These are phyloP conservation scores for Ditula angustiorana DNA, from an alignment of 2,888 invertebrate genomes.

Conservation along the genomic window DNA sequence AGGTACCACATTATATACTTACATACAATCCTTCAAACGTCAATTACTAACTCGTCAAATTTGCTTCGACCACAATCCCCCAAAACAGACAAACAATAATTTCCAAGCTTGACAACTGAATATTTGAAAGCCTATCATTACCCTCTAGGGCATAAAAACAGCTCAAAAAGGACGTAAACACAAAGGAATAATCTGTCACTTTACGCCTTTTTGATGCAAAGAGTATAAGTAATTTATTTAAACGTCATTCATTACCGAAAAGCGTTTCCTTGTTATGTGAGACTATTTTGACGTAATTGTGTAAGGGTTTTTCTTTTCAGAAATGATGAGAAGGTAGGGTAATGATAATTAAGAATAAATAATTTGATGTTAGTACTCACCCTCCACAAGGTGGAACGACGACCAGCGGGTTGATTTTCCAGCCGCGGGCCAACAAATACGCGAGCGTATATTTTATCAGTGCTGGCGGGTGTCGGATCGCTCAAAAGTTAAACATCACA, in stretches of 20 bases:
- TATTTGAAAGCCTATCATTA: conserved; percentile 38
- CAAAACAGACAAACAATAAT: conserved; percentile 34
- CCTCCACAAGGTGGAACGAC: no score
- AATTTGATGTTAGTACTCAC: no score
- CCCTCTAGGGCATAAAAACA: conserved; percentile 1
- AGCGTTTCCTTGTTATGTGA: conserved; percentile 61
- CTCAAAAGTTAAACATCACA: no score
- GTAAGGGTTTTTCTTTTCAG: background rate
- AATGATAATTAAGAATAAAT: background rate
- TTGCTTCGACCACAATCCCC: conserved; percentile 15
- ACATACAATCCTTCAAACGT: background rate
- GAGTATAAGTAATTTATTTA: conserved; percentile 54
- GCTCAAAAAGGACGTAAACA: background rate
- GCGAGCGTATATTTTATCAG: no score
- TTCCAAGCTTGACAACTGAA: conserved; percentile 41
- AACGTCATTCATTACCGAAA: conserved; percentile 64
- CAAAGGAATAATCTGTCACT: conserved; percentile 43
- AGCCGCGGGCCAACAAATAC: no score
- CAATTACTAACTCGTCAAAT: background rate
- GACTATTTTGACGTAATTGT: conserved; percentile 41
- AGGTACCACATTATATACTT: background rate
- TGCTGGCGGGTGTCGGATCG: no score
- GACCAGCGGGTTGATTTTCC: no score
- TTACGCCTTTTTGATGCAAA: conserved; percentile 10
- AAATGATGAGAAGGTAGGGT: background rate